Conservation (phyloP, 2,797 vertebrate species). For the Acrossocheilus fasciatus region DNA sequence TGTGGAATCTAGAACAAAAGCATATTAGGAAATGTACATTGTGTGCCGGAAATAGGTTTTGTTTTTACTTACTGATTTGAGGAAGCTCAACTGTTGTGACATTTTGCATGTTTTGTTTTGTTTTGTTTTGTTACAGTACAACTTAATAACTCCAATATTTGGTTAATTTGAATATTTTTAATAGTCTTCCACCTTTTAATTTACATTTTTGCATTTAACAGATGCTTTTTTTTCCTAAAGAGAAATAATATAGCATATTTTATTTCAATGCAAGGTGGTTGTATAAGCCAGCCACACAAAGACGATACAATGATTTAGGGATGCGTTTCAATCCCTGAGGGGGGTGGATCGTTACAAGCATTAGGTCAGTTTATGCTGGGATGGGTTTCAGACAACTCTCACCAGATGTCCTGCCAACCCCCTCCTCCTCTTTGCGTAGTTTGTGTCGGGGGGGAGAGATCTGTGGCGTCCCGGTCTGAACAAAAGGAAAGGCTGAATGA, state of each 20-base stretch:
- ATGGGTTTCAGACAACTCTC: slow-evolving; percentile 67
- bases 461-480: slow-evolving; percentile 67
- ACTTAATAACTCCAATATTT: no score
- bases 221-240: background rate
- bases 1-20: slow-evolving; percentile 49
- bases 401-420: slow-evolving; percentile 79
- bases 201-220: background rate
- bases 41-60: slow-evolving; percentile 45
- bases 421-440: slow-evolving; percentile 66
- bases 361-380: slow-evolving; percentile 66
- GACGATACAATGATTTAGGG: slow-evolving; percentile 2
- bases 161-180: background rate
- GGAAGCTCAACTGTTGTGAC: slow-evolving; percentile 60
- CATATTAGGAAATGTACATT: slow-evolving; percentile 59
- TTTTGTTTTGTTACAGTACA: slow-evolving; percentile 22
- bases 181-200: background rate
- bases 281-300: background rate
- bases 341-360: slow-evolving; percentile 59
- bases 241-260: background rate
- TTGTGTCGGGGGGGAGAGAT: slow-evolving; percentile 44
- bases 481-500: slow-evolving; percentile 67
- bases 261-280: background rate
- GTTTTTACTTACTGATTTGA: slow-evolving; percentile 36
- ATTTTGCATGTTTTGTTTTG: slow-evolving; percentile 10
- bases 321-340: slow-evolving; percentile 49